Evolutionary conservation across 2,888 invertebrate genomes (phyloP), one percentile per base, ranked within the genome.

Genomic region (Pyrochroa serraticornis): DNA sequence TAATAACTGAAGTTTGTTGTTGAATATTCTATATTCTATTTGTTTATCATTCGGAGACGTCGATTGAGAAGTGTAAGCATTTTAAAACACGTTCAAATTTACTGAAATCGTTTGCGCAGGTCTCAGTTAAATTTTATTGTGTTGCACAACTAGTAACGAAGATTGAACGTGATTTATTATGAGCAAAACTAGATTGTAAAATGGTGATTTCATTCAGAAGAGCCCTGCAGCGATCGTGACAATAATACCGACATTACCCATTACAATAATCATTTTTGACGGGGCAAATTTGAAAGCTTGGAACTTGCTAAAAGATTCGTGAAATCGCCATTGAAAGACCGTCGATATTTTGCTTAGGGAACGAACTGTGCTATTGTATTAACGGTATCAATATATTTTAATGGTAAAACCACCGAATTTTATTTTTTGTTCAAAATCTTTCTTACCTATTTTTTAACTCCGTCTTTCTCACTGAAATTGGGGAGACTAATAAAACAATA

Each of bases 351-450:
- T 47, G 54, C 48, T 55, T 48, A 35, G 41, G 46, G 62, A 58
- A 60, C 53, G 55, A 62, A 65, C 62, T 65, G 64, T 62, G 44
- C 46, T 60, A 57, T 45, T 64, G 62, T 64, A 65, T 64, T 64
- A 55, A 67, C 58, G 62, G 62, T 69, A 67, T 68, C 65, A 69
- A 69, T 69, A 69, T 69, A 69, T 69, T 69, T 69, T 69, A 69
- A 68, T 68, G 68, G 64, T 67, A 67, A 64, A 64, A 48, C 49
- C 45, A 35, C 51, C 37, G 37, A n/a, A 38, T 61, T 58, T 57
- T 46, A 57, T 57, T 61, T 49, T 12, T 12, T 31, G 2, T 13
- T 39, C 49, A n/a, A 39, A 39, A 10, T 2, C 8, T 12, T 5
- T 44, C 30, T 44, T 6, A 8, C 41, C 14, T 12, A 41, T 22